phyloP scores from a whole-genome alignment of 2,113 vertebrate species.

The Pampusana beccarii region DNA sequence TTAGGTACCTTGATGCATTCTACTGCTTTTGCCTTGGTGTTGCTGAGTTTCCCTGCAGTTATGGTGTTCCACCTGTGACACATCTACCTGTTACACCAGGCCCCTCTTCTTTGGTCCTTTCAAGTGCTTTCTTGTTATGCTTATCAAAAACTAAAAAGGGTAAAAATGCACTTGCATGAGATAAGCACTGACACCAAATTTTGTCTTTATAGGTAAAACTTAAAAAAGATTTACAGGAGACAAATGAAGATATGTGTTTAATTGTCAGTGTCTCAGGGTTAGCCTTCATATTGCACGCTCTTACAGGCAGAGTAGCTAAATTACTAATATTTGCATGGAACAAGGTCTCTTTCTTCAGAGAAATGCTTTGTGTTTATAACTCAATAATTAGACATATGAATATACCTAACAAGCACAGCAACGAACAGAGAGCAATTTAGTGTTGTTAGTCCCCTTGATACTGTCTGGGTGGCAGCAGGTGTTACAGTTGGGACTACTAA shows the following conservation, averaged over 20 bases:
- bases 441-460: background rate
- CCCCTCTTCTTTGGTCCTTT: background rate
- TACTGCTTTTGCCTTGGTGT: background rate
- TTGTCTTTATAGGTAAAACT: background rate
- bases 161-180: rapidly evolving
- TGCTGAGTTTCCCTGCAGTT: background rate
- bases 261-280: background rate
- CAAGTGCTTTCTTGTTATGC: background rate
- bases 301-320: background rate
- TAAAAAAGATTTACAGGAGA: background rate
- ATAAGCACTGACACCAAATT: background rate
- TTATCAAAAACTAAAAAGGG: background rate
- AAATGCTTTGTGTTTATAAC: background rate
- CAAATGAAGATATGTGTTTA: background rate
- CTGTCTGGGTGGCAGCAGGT: background rate
- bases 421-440: background rate
- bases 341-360: background rate
- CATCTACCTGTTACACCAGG: background rate
- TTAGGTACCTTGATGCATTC: background rate
- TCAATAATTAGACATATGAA: conserved; percentile 8
- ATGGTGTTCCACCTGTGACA: background rate
- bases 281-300: background rate
- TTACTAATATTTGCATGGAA: background rate
- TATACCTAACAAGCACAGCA: background rate
- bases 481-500: conserved; percentile 23